Conservation (phyloP, 2,888 invertebrate species). For the Napeogenes sylphis region DNA sequence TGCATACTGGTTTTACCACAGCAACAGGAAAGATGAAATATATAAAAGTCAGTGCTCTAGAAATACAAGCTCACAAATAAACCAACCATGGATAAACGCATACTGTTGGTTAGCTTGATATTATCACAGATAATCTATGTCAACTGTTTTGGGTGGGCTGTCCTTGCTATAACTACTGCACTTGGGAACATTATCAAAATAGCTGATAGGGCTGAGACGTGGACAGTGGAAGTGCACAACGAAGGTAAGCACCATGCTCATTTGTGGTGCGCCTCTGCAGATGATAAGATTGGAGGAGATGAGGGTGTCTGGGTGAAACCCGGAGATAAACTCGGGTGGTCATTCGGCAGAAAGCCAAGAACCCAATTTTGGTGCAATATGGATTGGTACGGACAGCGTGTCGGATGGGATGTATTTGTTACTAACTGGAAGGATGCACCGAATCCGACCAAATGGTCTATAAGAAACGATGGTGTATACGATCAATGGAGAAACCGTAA, state of each 20-base stretch:
- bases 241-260: background rate
- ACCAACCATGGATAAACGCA: background rate
- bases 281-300: conserved; percentile 2
- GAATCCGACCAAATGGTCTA: background rate
- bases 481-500: conserved; percentile 5
- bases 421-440: conserved; percentile 1
- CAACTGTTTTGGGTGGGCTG: background rate
- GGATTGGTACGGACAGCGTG: conserved; percentile 3
- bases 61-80: background rate
- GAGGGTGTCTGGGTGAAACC: conserved; percentile 1
- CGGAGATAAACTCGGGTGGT: background rate
- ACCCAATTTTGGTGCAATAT: conserved; percentile 2
- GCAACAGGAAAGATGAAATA: too few species aligned
- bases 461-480: background rate
- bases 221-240: background rate
- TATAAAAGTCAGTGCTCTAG: background rate
- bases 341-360: background rate
- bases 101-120: background rate
- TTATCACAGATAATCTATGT: conserved; percentile 1
- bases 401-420: conserved; percentile 1
- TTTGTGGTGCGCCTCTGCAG: background rate
- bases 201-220: background rate
- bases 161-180: background rate
- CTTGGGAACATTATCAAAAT: conserved; percentile 1
- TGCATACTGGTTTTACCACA: too few species aligned